Percentiles rank a stretch among this genome's conserved stretches.
Conservation (phyloP, 2,797 vertebrate genomes). For the Eutrigla gurnardus region DNA sequence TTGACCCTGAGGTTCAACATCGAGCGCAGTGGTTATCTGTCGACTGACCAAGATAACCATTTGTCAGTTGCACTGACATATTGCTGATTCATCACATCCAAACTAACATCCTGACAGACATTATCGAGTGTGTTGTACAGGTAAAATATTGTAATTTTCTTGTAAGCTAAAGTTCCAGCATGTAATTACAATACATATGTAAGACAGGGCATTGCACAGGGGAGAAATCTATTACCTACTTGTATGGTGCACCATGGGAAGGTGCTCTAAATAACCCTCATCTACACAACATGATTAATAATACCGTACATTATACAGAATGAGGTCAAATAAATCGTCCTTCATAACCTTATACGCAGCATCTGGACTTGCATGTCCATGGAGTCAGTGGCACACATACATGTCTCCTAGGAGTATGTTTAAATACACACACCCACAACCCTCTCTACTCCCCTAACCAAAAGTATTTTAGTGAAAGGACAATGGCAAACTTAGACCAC, state of each 20-base stretch:
- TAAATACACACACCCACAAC: slow-evolving; percentile 41
- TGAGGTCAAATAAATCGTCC: slow-evolving; percentile 70
- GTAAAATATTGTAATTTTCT: slow-evolving; percentile 12
- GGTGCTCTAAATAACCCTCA: slow-evolving; percentile 34
- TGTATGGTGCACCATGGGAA: slow-evolving; percentile 27
- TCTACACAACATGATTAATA: slow-evolving; percentile 68
- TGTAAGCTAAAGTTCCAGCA: slow-evolving; percentile 8
- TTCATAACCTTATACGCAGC: slow-evolving; percentile 40
- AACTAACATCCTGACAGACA: slow-evolving; percentile 14
- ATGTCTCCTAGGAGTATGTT: slow-evolving; percentile 51
- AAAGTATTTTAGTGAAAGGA: slow-evolving; percentile 44
- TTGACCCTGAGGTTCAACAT: slow-evolving; percentile 60
- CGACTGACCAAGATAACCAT: slow-evolving; percentile 10
- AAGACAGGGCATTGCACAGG: slow-evolving; percentile 24
- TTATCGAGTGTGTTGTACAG: background rate
- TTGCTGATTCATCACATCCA: background rate
- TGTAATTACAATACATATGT: slow-evolving; percentile 38
- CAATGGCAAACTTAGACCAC: slow-evolving; percentile 35
- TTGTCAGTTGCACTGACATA: slow-evolving; percentile 12
- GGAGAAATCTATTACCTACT: slow-evolving; percentile 35
- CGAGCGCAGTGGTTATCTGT: slow-evolving; percentile 41
- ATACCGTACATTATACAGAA: slow-evolving; percentile 69
- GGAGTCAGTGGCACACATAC: slow-evolving; percentile 53
- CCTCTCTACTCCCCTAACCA: slow-evolving; percentile 16
- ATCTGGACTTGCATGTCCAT: slow-evolving; percentile 66